phyloP scores from a whole-genome alignment of 1,140 invertebrate species.

The Whitmania pigra region DNA sequence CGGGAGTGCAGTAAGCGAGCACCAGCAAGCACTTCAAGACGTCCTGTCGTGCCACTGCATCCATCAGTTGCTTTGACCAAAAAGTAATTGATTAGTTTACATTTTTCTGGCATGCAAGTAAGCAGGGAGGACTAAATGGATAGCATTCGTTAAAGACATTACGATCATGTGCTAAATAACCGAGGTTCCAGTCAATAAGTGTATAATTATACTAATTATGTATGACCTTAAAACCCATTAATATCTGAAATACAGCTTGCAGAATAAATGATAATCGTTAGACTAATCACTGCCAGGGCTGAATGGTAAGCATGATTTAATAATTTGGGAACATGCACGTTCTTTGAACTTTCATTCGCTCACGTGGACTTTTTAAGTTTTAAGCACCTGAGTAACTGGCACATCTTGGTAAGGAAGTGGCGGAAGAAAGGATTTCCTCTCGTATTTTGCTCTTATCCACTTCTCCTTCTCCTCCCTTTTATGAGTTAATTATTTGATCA shows the following conservation, averaged over 20 bases:
- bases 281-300: neutral
- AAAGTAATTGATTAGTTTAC: neutral
- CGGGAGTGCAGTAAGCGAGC: constrained; percentile 44
- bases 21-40: constrained; percentile 45
- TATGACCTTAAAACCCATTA: too few relatives aligned
- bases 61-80: constrained; percentile 60
- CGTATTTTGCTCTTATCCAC: constrained; percentile 79
- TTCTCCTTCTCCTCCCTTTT: constrained; percentile 63
- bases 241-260: too few relatives aligned
- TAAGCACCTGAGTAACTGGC: constrained; percentile 40
- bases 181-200: too few relatives aligned
- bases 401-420: constrained; percentile 44
- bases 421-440: constrained; percentile 68
- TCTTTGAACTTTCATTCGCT: too few relatives aligned
- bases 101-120: too few relatives aligned
- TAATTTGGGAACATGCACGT: neutral
- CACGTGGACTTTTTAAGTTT: neutral
- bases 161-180: too few relatives aligned
- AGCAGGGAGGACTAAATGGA: too few relatives aligned
- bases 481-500: neutral
- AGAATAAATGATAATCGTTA: neutral
- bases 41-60: constrained; percentile 53
- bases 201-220: too few relatives aligned
- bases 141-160: too few relatives aligned
- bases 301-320: neutral